Base-by-base conservation (phyloP, 2,888 invertebrate genomes). In the Digitonthophagus gazella region DNA sequence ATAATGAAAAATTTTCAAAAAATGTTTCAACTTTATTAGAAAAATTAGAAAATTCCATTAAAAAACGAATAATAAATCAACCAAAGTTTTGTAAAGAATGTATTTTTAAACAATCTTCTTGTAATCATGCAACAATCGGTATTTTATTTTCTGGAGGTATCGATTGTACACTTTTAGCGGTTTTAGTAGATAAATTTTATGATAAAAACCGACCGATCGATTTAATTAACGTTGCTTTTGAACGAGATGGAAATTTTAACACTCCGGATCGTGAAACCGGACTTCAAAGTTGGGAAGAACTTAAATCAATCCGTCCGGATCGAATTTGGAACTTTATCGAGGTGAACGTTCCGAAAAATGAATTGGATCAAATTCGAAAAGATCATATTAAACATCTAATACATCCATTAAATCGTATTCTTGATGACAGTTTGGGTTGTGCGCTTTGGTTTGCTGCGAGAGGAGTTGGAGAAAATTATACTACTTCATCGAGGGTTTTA, bases 361-460 rank as follows among this genome's bases (percentile, higher is more conserved):
- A 94, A 81, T 82, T 96, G 58, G 80, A 87, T 71, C 75, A 82
- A 64, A 81, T 83, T 75, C 86, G 93, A 75, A 79, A 83, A 2
- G 78, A 81, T 1, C 84, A 82, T 71, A 92, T 96, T 73, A 87
- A 88, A 44, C 88, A 95, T 81, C 86, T 98, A 70, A 89, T 98
- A 58, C 90, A 91, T 82, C 99, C 99, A 0, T 86, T 93, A 67
- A 86, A 88, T 74, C 95, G 96, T 0, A 90, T 99, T 69, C 83
- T 99, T 64, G 99, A 99, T 84, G 98, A 99, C 82, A 97, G 96
- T 78, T 87, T 99, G 65, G 98, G 98, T 0, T 93, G 93, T 80
- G 97, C 94, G n/a, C 84, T 95, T 61, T 99, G 98, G 97, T 99
- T 98, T 87, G 98, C 98, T 18, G 90, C 95, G 63, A 85, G 91